These are phyloP conservation scores for Cecidostiba fungosa DNA, from an alignment of 2,888 invertebrate species.

Conservation along the genomic window DNA sequence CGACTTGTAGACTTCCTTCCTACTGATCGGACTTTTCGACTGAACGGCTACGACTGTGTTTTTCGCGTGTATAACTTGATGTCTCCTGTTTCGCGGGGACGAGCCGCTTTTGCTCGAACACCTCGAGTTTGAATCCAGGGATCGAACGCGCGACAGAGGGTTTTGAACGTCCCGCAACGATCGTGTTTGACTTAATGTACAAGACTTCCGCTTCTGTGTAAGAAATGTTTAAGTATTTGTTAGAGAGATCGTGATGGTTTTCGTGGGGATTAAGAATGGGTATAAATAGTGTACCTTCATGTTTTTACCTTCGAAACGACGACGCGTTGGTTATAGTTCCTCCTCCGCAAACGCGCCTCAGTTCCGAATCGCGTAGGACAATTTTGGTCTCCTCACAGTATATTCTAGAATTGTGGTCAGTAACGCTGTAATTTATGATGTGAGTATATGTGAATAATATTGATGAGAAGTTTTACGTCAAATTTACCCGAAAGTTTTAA, in stretches of 20 bases:
- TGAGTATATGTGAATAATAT: not conserved
- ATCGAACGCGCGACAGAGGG: conserved; percentile 19
- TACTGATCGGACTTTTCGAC: not conserved
- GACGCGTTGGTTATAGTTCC: not conserved
- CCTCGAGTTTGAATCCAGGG: conserved; percentile 22
- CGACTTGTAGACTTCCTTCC: conserved; percentile 70
- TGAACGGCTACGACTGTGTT: not conserved
- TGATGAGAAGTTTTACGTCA: not conserved
- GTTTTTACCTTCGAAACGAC: conserved; percentile 63
- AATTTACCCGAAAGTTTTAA: conserved; percentile 52
- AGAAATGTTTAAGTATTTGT: not conserved
- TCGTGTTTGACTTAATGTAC: conserved; percentile 43
- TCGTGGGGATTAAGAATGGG: not conserved
- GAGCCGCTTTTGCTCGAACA: not conserved
- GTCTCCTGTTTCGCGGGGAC: conserved; percentile 7
- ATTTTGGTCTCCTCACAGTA: conserved; percentile 4
- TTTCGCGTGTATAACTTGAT: not conserved
- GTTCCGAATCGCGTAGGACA: conserved; percentile 41
- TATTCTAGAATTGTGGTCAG: conserved; percentile 1
- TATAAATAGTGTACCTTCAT: conserved; percentile 62
- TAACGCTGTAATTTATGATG: not conserved
- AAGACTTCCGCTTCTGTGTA: conserved; percentile 53
- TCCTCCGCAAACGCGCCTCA: not conserved
- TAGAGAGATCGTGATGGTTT: not conserved
- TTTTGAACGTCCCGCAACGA: conserved; percentile 16